Conservation (phyloP, 2,797 vertebrate genomes). For the Gymnopithys bicolor region DNA sequence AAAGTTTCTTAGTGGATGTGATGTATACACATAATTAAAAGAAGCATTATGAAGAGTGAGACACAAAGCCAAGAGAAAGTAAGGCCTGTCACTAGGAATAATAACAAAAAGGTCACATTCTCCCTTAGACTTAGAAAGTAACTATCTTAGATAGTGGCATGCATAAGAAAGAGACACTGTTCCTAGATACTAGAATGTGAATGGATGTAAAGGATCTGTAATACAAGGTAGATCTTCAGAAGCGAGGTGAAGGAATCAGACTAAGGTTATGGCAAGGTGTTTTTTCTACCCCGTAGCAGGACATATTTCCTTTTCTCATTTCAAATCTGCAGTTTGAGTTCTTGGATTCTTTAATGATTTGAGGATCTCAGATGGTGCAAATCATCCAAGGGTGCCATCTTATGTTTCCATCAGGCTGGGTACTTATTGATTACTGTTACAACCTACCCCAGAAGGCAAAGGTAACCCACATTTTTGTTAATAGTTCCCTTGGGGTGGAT, state of each 20-base stretch:
- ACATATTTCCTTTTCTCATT: background rate
- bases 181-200: background rate
- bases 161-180: background rate
- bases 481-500: background rate
- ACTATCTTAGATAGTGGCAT: background rate
- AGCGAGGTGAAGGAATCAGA: background rate
- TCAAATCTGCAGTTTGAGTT: background rate
- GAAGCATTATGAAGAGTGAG: background rate
- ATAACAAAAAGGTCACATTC: slow-evolving; percentile 15
- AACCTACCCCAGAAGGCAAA: background rate
- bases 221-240: background rate
- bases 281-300: background rate
- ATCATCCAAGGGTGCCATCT: background rate
- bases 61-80: background rate
- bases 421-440: background rate
- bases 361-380: background rate
- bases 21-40: slow-evolving; percentile 4
- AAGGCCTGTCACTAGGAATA: background rate
- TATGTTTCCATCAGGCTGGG: background rate
- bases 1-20: background rate
- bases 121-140: background rate
- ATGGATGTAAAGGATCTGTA: background rate
- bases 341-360: background rate
- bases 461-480: background rate
- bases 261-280: background rate